Evolutionary conservation across 2,888 invertebrate species (phyloP).

Genomic region (Sinodicranocentrus sp.): DNA sequence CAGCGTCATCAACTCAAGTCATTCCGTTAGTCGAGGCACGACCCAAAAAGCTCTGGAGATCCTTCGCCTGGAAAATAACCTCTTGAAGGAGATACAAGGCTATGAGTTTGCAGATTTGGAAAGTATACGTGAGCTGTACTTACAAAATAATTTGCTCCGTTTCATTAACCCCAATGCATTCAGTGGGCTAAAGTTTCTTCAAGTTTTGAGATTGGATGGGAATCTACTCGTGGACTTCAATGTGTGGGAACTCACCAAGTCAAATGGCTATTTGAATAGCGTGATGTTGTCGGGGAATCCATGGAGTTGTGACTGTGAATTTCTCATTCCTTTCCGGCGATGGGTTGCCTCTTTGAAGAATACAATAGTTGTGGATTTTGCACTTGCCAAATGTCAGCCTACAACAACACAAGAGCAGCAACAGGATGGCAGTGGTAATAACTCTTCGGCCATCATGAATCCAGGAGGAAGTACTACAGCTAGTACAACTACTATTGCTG

Average conservation of each 20-base stretch:
- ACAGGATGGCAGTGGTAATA: constrained; percentile 33
- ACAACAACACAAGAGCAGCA: constrained; percentile 12
- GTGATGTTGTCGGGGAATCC: constrained; percentile 84
- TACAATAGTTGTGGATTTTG: constrained; percentile 86
- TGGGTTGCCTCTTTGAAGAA: constrained; percentile 87
- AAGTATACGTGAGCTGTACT: constrained; percentile 84
- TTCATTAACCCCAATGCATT: constrained; percentile 86
- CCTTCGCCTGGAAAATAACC: constrained; percentile 90
- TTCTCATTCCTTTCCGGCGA: constrained; percentile 86
- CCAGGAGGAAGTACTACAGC: constrained; percentile 46
- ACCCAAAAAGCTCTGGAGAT: constrained; percentile 86
- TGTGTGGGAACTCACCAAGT: constrained; percentile 87
- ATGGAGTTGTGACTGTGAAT: constrained; percentile 91
- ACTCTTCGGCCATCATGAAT: constrained; percentile 52
- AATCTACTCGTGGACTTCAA: constrained; percentile 90
- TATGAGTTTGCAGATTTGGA: constrained; percentile 90
- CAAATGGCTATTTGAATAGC: constrained; percentile 90
- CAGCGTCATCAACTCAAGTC: constrained; percentile 81
- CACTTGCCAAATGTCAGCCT: constrained; percentile 68
- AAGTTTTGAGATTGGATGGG: constrained; percentile 89
- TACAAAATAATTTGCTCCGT: constrained; percentile 86
- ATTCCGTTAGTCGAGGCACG: constrained; percentile 84
- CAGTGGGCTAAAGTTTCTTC: constrained; percentile 85
- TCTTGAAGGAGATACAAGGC: constrained; percentile 84
- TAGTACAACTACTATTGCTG: background rate